Conservation (phyloP, 1,140 invertebrate genomes). For the Nymphalis io region DNA sequence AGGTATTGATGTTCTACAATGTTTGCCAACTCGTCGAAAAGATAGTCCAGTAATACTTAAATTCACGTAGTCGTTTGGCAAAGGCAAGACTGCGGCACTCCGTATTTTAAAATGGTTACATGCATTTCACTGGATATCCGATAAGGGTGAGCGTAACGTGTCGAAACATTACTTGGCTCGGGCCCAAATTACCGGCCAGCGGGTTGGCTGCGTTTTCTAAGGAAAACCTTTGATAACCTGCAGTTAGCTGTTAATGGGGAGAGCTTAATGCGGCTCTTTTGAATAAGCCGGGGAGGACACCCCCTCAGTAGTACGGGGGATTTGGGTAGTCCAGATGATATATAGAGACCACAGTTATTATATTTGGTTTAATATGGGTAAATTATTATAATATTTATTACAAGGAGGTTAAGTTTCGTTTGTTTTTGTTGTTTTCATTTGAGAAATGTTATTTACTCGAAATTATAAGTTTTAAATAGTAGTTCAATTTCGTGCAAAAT, state of each 20-base stretch:
- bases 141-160: conserved; percentile 53
- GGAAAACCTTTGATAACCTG: conserved; percentile 63
- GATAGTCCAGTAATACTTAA: conserved; percentile 30
- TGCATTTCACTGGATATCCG: conserved; percentile 47
- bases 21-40: conserved; percentile 19
- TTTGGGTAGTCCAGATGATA: conserved; percentile 39
- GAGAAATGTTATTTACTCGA: no score
- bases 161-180: conserved; percentile 62
- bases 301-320: conserved; percentile 28
- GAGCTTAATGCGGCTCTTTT: conserved; percentile 62
- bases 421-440: no score
- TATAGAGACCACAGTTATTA: conserved; percentile 28
- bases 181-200: conserved; percentile 56
- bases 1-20: conserved; percentile 1
- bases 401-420: no score
- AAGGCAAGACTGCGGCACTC: conserved; percentile 35
- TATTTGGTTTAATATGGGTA: not conserved
- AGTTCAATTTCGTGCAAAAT: no score
- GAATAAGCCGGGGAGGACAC: conserved; percentile 49
- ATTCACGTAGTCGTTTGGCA: conserved; percentile 37
- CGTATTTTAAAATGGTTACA: conserved; percentile 51
- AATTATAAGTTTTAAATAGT: no score
- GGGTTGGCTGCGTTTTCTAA: conserved; percentile 53
- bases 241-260: conserved; percentile 56
- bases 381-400: not conserved